Percentiles rank a stretch among this genome's conserved stretches.
Conservation (phyloP, 2,113 vertebrate species). For the Oncorhynchus clarkii region DNA sequence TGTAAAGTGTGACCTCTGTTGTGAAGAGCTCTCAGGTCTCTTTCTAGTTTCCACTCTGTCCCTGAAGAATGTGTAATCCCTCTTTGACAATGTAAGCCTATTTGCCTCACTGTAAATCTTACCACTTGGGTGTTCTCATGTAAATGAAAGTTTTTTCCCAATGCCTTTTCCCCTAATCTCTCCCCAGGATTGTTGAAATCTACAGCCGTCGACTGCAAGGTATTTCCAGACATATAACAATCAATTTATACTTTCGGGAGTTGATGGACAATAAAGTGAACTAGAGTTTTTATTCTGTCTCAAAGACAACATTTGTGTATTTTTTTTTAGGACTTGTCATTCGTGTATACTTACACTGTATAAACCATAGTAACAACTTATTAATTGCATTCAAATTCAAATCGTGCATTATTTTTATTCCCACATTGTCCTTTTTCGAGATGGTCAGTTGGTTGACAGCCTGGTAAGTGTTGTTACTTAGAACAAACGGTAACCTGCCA, state of each 20-base stretch:
- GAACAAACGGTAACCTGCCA: not conserved
- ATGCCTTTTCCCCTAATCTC: not conserved
- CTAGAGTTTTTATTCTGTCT: not conserved
- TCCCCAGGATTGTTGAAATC: constrained; percentile 93
- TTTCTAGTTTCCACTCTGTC: not conserved
- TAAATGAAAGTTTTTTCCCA: not conserved
- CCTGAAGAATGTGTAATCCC: constrained; percentile 5
- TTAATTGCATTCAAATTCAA: too few relatives aligned
- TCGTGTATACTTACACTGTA: not conserved
- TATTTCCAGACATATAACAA: constrained; percentile 44
- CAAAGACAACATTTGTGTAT: not conserved
- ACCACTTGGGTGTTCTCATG: not conserved
- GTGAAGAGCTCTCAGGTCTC: not conserved
- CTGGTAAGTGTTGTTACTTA: not conserved
- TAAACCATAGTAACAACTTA: not conserved
- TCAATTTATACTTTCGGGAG: not conserved
- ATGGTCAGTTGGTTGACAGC: not conserved
- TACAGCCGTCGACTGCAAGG: constrained; percentile 97
- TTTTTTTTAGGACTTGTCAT: not conserved
- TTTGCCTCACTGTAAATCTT: not conserved
- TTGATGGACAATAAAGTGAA: not conserved
- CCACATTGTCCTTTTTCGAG: not conserved
- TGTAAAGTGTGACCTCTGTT: too few relatives aligned
- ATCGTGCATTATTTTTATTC: too few relatives aligned
- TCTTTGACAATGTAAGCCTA: constrained; percentile 1